phyloP scores from a whole-genome alignment of 2,113 vertebrate genomes.

The Salvelinus sp. region DNA sequence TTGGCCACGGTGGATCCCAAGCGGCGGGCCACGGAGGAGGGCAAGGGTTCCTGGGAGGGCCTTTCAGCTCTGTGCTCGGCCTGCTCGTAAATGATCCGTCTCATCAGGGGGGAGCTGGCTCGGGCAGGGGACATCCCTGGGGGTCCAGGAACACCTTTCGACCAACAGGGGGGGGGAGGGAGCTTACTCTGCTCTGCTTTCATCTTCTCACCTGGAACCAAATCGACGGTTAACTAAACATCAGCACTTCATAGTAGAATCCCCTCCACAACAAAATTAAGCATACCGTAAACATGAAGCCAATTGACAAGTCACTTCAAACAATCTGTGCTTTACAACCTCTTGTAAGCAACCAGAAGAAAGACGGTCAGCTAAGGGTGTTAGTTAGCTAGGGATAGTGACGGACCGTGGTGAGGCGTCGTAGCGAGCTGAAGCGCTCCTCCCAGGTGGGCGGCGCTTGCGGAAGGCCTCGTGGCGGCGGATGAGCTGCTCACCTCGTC shows the following conservation, averaged over 20 bases:
- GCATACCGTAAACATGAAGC: too few species aligned
- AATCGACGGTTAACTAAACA: neutral
- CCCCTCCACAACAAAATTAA: too few species aligned
- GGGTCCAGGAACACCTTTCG: slow-evolving; percentile 89
- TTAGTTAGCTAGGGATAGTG: too few species aligned
- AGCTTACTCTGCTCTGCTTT: slow-evolving; percentile 87
- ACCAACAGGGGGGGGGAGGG: slow-evolving; percentile 85
- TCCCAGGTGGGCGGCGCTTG: slow-evolving; percentile 89
- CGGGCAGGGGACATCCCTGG: slow-evolving; percentile 68
- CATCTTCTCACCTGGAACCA: slow-evolving; percentile 85
- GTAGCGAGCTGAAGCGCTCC: slow-evolving; percentile 90
- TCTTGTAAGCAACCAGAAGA: too few species aligned
- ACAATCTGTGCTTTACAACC: too few species aligned
- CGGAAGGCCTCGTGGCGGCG: slow-evolving; percentile 91
- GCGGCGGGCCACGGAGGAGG: slow-evolving; percentile 62
- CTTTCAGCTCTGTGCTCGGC: slow-evolving; percentile 65
- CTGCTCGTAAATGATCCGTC: slow-evolving; percentile 79
- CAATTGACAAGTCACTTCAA: too few species aligned
- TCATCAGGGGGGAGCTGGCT: slow-evolving; percentile 73
- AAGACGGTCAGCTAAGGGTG: too few species aligned
- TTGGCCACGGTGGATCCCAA: slow-evolving; percentile 65
- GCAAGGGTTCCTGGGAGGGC: slow-evolving; percentile 62
- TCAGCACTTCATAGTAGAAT: too few species aligned
- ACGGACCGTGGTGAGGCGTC: slow-evolving; percentile 87
- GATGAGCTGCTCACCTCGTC: slow-evolving; percentile 95